These are phyloP conservation scores for Escarpia spicata DNA, from an alignment of 2,888 invertebrate genomes.

Conservation along the genomic window DNA sequence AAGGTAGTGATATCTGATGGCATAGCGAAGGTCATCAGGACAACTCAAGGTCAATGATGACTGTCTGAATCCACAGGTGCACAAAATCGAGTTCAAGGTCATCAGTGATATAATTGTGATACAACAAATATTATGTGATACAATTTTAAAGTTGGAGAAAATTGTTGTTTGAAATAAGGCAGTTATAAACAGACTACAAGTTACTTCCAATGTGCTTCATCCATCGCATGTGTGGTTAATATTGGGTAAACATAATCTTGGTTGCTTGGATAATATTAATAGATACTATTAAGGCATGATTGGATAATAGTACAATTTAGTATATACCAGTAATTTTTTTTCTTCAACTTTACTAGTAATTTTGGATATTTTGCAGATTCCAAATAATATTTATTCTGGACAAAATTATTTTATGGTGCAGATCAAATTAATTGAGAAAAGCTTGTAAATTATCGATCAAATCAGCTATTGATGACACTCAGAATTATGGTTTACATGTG, in stretches of 20 bases:
- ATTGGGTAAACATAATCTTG: neutral
- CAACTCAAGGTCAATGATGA: neutral
- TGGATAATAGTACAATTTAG: neutral
- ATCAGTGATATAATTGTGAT: neutral
- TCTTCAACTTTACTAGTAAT: neutral
- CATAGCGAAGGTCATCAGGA: neutral
- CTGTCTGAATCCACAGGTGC: neutral
- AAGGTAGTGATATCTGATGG: neutral
- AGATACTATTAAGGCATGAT: neutral
- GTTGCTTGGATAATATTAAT: neutral
- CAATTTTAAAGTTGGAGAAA: neutral
- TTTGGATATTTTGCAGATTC: neutral
- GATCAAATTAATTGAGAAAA: neutral
- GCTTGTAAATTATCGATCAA: neutral
- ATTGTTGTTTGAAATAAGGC: neutral
- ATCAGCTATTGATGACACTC: too few species aligned
- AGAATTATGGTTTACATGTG: too few species aligned
- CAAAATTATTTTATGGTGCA: neutral
- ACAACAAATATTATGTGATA: neutral
- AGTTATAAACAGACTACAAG: neutral
- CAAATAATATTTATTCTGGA: neutral
- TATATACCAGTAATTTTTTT: neutral
- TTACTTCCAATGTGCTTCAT: neutral
- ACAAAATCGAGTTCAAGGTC: neutral
- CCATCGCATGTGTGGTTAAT: neutral